Evolutionary conservation across 2,888 invertebrate species (phyloP).

Genomic region (Drosophila acutilabella): DNA sequence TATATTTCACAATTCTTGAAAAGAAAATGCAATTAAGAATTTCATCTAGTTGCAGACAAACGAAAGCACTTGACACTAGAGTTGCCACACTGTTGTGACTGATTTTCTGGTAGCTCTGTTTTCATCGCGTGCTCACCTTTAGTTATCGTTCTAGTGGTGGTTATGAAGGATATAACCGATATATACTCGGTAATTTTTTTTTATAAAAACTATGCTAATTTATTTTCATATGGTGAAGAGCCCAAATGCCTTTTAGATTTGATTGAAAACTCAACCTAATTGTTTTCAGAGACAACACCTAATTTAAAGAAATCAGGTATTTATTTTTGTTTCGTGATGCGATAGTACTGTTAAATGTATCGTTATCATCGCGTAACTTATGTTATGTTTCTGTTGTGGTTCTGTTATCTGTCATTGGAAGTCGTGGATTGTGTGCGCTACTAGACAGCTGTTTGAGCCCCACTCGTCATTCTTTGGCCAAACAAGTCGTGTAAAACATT

Average conservation of each 20-base stretch:
- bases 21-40: constrained; percentile 28
- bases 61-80: constrained; percentile 21
- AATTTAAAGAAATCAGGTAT: neutral
- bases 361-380: neutral
- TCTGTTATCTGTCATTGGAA: constrained; percentile 7
- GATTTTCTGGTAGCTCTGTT: constrained; percentile 16
- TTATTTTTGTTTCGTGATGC: neutral
- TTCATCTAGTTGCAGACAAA: constrained; percentile 47
- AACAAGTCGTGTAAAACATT: neutral
- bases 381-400: constrained; percentile 1
- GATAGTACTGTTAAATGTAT: neutral
- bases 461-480: neutral
- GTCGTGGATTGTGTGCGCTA: constrained; percentile 9
- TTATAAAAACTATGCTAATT: too few species aligned
- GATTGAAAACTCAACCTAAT: too few species aligned
- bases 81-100: constrained; percentile 27
- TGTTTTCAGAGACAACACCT: too few species aligned
- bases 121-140: neutral
- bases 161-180: neutral
- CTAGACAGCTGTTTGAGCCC: constrained; percentile 10
- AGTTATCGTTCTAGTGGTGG: neutral
- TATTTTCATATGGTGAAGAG: too few species aligned
- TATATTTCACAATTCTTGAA: constrained; percentile 63
- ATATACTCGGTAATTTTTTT: too few species aligned
- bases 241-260: too few species aligned